phyloP scores from a whole-genome alignment of 1,140 invertebrate species.

The Drosophila varians region DNA sequence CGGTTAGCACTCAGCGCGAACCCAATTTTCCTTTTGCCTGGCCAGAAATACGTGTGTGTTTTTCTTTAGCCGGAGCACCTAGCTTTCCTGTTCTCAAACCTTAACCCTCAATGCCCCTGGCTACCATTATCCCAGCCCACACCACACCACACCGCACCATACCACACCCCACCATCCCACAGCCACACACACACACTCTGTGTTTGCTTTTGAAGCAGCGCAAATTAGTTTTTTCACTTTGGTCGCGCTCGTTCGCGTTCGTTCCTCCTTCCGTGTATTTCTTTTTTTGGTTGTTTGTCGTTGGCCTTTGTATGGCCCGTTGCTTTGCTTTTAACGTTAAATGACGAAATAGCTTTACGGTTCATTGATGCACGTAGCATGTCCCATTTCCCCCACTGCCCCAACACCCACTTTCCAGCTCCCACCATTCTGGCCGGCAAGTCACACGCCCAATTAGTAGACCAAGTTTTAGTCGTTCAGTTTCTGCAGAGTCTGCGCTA shows the following conservation, averaged over 20 bases:
- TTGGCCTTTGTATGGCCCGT: conserved; percentile 54
- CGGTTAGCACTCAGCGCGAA: conserved; percentile 75
- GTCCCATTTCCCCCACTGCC: conserved; percentile 14
- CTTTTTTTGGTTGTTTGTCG: conserved; percentile 41
- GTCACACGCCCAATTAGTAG: conserved; percentile 81
- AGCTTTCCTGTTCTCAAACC: conserved; percentile 21
- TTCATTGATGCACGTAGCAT: conserved; percentile 77
- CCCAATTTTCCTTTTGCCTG: conserved; percentile 76
- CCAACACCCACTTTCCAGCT: not conserved
- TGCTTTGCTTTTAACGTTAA: conserved; percentile 79
- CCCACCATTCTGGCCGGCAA: conserved; percentile 35
- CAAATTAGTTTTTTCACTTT: conserved; percentile 83
- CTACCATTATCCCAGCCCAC: not conserved
- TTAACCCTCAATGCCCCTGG: conserved; percentile 30
- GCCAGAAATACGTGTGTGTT: conserved; percentile 78
- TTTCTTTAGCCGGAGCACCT: conserved; percentile 71
- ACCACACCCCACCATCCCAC: not conserved
- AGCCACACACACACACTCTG: conserved; percentile 4
- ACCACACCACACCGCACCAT: not conserved
- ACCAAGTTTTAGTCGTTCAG: conserved; percentile 71
- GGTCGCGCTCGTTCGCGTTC: conserved; percentile 70
- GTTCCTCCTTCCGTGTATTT: conserved; percentile 50
- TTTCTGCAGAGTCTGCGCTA: conserved; percentile 56
- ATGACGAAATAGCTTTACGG: conserved; percentile 81
- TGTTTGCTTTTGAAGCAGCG: conserved; percentile 83